Conservation (phyloP, 2,797 vertebrate genomes). For the Melanotaenia maccullochi region DNA sequence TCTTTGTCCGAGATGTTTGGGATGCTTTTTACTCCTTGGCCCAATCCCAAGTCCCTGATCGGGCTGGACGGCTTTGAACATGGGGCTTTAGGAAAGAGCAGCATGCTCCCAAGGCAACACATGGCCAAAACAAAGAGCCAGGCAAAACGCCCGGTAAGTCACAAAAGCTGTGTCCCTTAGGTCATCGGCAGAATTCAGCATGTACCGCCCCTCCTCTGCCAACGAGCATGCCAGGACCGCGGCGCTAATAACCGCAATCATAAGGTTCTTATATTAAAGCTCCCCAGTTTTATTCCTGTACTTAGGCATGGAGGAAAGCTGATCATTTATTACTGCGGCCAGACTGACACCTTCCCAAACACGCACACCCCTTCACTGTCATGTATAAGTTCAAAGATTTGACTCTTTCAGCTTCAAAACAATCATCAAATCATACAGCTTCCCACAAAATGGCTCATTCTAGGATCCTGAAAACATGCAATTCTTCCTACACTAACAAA, state of each 20-base stretch:
- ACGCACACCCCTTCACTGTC: background rate
- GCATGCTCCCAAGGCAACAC: constrained; percentile 70
- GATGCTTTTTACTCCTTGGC: constrained; percentile 66
- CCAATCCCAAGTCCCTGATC: constrained; percentile 47
- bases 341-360: background rate
- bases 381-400: background rate
- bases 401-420: background rate
- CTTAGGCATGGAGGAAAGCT: background rate
- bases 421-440: background rate
- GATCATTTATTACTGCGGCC: background rate
- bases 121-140: constrained; percentile 73
- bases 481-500: no score
- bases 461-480: no score
- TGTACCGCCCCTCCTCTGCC: constrained; percentile 41
- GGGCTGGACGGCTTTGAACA: constrained; percentile 62
- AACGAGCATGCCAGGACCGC: constrained; percentile 50
- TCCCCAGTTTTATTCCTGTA: constrained; percentile 4
- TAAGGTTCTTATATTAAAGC: constrained; percentile 60
- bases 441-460: background rate
- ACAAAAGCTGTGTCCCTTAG: constrained; percentile 70
- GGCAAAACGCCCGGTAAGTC: constrained; percentile 70
- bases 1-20: constrained; percentile 69
- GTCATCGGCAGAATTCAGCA: constrained; percentile 66
- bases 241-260: constrained; percentile 63
- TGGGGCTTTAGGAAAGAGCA: constrained; percentile 69